Conservation (phyloP, 2,113 vertebrate species). For the Scomber japonicus region DNA sequence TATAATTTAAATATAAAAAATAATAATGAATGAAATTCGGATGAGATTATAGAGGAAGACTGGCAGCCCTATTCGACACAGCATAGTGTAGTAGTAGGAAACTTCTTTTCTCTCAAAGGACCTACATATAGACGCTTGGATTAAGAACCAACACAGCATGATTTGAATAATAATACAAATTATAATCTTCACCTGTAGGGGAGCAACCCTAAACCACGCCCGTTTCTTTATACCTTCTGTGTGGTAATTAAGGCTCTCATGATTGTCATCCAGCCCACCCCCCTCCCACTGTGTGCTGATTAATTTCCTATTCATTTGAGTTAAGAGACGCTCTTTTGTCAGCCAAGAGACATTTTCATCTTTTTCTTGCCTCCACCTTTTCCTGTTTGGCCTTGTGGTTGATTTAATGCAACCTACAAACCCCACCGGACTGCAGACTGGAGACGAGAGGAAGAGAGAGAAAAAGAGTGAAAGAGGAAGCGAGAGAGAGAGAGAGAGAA, state of each 20-base stretch:
- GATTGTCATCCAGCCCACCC: background rate
- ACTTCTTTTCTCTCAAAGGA: too few relatives aligned
- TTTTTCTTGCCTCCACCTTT: conserved; percentile 11
- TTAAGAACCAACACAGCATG: too few relatives aligned
- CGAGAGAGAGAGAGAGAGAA: background rate
- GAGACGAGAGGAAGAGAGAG: background rate
- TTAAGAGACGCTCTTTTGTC: conserved; percentile 3
- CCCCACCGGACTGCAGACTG: background rate
- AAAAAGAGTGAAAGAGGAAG: background rate
- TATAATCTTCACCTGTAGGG: background rate
- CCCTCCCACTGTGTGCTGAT: background rate
- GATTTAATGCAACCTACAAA: conserved; percentile 50
- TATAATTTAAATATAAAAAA: too few relatives aligned
- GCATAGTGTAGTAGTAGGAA: too few relatives aligned
- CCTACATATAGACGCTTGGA: too few relatives aligned
- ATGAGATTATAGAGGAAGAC: too few relatives aligned
- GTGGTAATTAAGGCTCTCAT: background rate
- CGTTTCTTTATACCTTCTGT: background rate
- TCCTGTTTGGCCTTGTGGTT: conserved; percentile 38
- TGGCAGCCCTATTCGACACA: too few relatives aligned
- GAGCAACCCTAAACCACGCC: too few relatives aligned
- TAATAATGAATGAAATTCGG: too few relatives aligned
- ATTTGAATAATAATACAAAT: background rate
- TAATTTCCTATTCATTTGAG: conserved; percentile 23
- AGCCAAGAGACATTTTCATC: conserved; percentile 26